phyloP scores from a whole-genome alignment of 1,140 invertebrate species.

The Papilio polytes region DNA sequence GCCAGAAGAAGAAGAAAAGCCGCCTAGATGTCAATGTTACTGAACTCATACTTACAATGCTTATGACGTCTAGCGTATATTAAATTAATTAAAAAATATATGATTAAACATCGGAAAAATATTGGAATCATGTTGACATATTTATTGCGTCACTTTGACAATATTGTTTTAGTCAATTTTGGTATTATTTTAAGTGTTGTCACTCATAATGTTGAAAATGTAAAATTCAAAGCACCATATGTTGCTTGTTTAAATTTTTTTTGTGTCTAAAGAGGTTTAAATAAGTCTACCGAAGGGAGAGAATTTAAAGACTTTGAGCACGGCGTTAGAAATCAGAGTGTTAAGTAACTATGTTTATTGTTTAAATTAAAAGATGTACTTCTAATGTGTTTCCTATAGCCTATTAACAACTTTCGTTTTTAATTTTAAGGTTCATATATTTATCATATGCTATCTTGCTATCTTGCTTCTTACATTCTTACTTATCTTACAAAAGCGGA shows the following conservation, averaged over 20 bases:
- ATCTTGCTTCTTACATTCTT: no score
- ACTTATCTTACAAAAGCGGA: no score
- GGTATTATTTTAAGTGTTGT: not conserved
- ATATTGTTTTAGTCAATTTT: not conserved
- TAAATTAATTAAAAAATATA: constrained; percentile 22
- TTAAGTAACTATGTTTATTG: no score
- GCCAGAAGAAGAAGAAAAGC: not conserved
- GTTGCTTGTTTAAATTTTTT: not conserved
- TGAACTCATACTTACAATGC: not conserved
- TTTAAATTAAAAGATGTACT: no score
- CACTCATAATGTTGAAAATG: not conserved
- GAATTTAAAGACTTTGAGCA: no score
- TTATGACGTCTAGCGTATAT: constrained; percentile 2
- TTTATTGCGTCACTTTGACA: constrained; percentile 9
- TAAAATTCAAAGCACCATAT: not conserved
- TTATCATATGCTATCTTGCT: no score
- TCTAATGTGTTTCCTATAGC: no score
- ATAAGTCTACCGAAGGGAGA: no score
- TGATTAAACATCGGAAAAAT: constrained; percentile 21
- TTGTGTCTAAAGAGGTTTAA: no score
- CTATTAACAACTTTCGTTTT: no score
- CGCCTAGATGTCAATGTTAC: not conserved
- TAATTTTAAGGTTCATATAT: no score
- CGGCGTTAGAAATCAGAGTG: no score
- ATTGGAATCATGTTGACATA: constrained; percentile 22